Base-by-base conservation (phyloP, 1,140 invertebrate species). In the Popillia japonica region DNA sequence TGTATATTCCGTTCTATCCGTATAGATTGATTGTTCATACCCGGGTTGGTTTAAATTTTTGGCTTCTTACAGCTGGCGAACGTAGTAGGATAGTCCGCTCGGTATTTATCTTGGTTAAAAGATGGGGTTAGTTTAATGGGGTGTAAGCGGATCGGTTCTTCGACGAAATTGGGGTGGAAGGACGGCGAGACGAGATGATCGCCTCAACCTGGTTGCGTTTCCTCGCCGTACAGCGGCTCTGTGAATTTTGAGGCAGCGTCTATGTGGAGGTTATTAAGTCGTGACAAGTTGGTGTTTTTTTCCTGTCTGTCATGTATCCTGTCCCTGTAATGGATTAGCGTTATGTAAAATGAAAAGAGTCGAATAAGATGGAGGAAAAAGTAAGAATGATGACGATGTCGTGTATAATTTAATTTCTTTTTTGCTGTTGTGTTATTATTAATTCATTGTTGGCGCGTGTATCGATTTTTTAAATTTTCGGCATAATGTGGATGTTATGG, bases 31-130 rank as follows among this genome's bases (percentile, higher is more conserved):
- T 55, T 55, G 48, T 55, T 7, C 48, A 55, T 55, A 17, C 48
- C 14, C 17, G 48, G 17, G 48, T 55, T 55, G n/a, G 48, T 17
- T 14, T 17, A 17, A 55, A 55, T 55, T 55, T 55, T 55, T 55
- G 48, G 48, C 48, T 55, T 55, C 48, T 55, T 55, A 17, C n/a
- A n/a, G 14, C 14, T 14, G 27, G 27, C 4, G 27, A 34, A 34
- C 4, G 27, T 4, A 34, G 27, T 4, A 34, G 27, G 27, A 34
- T 1, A 34, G 27, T 34, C 14, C 44, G 44, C 44, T 14, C 10
- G 48, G 48, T 55, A 55, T 55, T 55, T 55, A 55, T 55, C 48
- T 55, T 55, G 48, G 48, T 55, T 55, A 55, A 55, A 55, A 55
- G 48, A 55, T 55, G 48, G 48, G 48, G 48, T 17, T 55, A 55